A percentile compares a stretch with the other conserved stretches of the same genome.
These are phyloP conservation scores for Lacerta viridis DNA, from an alignment of 2,797 vertebrate genomes.

Conservation along the genomic window DNA sequence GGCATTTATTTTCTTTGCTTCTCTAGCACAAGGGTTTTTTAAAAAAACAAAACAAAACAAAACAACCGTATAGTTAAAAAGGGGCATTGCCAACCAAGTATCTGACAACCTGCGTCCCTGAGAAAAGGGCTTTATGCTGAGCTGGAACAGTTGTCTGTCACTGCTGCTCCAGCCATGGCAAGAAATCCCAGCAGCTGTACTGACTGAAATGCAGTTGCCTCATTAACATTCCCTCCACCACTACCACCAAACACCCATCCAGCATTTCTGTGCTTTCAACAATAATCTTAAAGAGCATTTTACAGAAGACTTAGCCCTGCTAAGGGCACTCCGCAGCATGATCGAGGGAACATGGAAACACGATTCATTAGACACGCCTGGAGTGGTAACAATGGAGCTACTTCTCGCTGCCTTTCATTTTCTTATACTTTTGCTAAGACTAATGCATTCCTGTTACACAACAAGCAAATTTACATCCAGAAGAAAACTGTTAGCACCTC, in stretches of 20 bases:
- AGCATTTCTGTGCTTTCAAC: constrained; percentile 48
- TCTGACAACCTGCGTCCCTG: constrained; percentile 31
- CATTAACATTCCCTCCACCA: constrained; percentile 34
- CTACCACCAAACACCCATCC: constrained; percentile 27
- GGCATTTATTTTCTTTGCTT: constrained; percentile 23
- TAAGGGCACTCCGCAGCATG: constrained; percentile 63
- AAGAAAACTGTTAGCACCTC: constrained; percentile 63
- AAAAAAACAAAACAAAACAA: not conserved
- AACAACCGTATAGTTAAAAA: accelerated
- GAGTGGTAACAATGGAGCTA: constrained; percentile 64
- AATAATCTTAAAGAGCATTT: constrained; percentile 59
- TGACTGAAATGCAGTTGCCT: constrained; percentile 64
- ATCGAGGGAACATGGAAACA: constrained; percentile 71
- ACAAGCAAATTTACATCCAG: constrained; percentile 63
- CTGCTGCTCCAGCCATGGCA: constrained; percentile 18
- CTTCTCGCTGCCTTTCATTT: constrained; percentile 68
- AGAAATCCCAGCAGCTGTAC: constrained; percentile 58
- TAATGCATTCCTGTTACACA: constrained; percentile 65
- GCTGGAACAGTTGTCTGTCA: constrained; percentile 45
- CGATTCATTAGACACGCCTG: constrained; percentile 74
- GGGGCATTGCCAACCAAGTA: not conserved
- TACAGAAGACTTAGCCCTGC: constrained; percentile 71
- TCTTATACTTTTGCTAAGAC: constrained; percentile 44
- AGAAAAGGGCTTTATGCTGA: constrained; percentile 38
- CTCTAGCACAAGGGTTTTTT: not conserved